Evolutionary conservation across 1,140 invertebrate genomes (phyloP), one percentile per base, ranked within the genome.

Genomic region (Sycophila sp.): DNA sequence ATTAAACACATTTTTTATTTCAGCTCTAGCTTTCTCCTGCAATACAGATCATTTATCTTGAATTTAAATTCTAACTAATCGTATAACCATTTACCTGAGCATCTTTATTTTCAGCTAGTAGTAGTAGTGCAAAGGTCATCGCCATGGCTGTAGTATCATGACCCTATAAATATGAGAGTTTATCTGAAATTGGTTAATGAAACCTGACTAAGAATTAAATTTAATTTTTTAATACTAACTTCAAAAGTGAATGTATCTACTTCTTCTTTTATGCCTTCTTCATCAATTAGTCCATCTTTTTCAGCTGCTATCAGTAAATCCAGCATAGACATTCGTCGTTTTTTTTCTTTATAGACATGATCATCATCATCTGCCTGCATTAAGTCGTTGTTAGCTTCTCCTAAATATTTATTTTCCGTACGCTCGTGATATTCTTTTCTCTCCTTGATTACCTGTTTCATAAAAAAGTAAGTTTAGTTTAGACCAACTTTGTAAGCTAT

Each of bases 241-340:
- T 91, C 92, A 84, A 94, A 94, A 88, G 93, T 92, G 76, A 94
- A 95, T 0, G 93, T 94, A 79, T 94, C 92, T 4, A 94, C 92
- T 87, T 95, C 94, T 79, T 95, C 93, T 71, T 90, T 87, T 42
- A 96, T 93, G 65, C 93, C 93, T 24, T 85, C 69, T 49, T 90
- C 83, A 69, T 87, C 88, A 56, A 89, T 89, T 8, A 75, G 53
- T 38, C 82, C 86, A n/a, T 87, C 83, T 65, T 86, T 78, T 45
- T 87, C 85, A 62, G 89, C 87, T n/a, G 88, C 87, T 76, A 96
- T 81, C 7, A 96, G 77, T 72, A 96, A 86, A 86, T 97, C 95
- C n/a, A 97, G 81, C 86, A 97, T 94, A 8, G 94, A 93, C 13
- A 92, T 77, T 60, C 89, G 87, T 66, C 88, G 89, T 69, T 88